These are phyloP conservation scores for Psittacula echo DNA, from an alignment of 2,797 vertebrate species.

Conservation along the genomic window DNA sequence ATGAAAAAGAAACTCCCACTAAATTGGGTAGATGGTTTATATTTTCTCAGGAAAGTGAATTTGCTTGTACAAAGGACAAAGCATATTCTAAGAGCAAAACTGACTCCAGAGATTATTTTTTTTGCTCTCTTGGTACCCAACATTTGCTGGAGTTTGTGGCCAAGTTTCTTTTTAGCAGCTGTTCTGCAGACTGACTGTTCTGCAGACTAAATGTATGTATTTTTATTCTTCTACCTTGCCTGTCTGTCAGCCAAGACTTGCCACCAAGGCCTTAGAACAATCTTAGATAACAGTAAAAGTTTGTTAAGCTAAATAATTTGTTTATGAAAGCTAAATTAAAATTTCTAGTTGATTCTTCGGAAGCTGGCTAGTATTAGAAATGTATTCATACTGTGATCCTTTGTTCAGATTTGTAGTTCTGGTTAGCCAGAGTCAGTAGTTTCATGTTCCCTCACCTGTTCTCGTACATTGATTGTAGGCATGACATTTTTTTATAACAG, in stretches of 20 bases:
- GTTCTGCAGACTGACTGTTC: background rate
- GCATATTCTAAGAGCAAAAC: background rate
- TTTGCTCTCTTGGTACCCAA: background rate
- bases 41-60: conserved; percentile 29
- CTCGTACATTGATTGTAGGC: background rate
- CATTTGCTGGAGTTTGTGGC: background rate
- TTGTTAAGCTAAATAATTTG: background rate
- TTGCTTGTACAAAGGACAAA: conserved; percentile 20
- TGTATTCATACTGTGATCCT: background rate
- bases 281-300: background rate
- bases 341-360: background rate
- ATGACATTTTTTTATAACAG: background rate
- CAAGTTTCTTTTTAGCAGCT: background rate
- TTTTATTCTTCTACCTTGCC: background rate
- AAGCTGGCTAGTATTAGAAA: background rate
- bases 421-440: background rate
- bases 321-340: background rate
- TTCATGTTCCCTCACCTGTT: background rate
- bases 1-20: conserved; percentile 5
- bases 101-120: background rate
- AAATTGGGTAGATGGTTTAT: background rate
- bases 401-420: background rate
- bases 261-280: background rate
- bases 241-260: background rate
- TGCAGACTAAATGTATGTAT: background rate